Conservation (phyloP, 2,888 invertebrate genomes). For the Stenotaenia linearis region DNA sequence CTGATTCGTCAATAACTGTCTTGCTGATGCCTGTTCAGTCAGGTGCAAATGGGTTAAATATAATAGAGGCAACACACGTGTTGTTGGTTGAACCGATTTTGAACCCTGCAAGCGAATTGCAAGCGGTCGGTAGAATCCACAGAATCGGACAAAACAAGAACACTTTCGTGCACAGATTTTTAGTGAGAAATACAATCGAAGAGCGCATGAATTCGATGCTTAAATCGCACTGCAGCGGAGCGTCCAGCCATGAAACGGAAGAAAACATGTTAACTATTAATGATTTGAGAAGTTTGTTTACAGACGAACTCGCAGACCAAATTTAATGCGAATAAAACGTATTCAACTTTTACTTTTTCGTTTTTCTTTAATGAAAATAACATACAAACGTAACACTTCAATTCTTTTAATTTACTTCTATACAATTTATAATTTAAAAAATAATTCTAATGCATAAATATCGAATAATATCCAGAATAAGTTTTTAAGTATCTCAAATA, state of each 20-base stretch:
- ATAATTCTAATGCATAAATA: neutral
- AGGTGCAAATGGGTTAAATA: slow-evolving; percentile 71
- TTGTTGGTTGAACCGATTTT: slow-evolving; percentile 68
- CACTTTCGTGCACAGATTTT: slow-evolving; percentile 59
- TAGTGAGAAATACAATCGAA: slow-evolving; percentile 64
- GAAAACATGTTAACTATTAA: slow-evolving; percentile 42
- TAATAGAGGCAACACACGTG: slow-evolving; percentile 72
- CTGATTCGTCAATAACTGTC: slow-evolving; percentile 46
- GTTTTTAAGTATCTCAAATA: neutral
- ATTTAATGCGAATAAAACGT: neutral
- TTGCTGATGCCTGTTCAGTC: slow-evolving; percentile 61
- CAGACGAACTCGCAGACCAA: neutral
- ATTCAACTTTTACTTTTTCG: neutral
- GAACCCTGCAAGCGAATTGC: slow-evolving; percentile 65
- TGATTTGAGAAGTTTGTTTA: slow-evolving; percentile 41
- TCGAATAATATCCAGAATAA: neutral
- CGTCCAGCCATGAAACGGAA: slow-evolving; percentile 33
- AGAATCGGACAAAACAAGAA: slow-evolving; percentile 71
- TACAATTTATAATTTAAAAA: neutral
- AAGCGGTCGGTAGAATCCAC: slow-evolving; percentile 71
- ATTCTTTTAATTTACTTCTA: neutral
- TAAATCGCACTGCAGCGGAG: slow-evolving; percentile 21
- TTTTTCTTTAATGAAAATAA: neutral
- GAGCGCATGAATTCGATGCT: slow-evolving; percentile 57
- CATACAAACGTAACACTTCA: neutral